Evolutionary conservation across 2,113 vertebrate genomes (phyloP).

Genomic region (Urocynchramus pylzowi): DNA sequence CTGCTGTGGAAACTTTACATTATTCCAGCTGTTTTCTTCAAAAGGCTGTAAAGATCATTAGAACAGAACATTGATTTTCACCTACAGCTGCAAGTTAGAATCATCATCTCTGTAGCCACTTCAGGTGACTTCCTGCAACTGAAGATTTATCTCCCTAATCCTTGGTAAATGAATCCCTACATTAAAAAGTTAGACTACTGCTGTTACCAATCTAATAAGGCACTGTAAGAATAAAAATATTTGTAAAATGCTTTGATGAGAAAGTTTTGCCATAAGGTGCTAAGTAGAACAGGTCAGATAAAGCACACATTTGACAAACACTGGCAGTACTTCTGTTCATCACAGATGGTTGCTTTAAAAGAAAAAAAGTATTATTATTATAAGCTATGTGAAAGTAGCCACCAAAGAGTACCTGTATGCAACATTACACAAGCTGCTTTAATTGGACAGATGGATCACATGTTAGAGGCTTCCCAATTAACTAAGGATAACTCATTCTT

Average conservation of each 20-base stretch:
- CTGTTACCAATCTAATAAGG: not conserved
- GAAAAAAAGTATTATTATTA: not conserved
- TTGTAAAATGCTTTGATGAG: constrained; percentile 6
- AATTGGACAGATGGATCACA: not conserved
- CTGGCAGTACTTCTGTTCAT: constrained; percentile 42
- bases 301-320: constrained; percentile 56
- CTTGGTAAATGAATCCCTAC: not conserved
- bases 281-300: constrained; percentile 63
- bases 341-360: constrained; percentile 38
- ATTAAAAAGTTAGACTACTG: not conserved
- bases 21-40: not conserved
- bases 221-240: not conserved
- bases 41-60: not conserved
- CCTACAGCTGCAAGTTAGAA: not conserved
- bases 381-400: not conserved
- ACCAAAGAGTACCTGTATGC: constrained; percentile 23
- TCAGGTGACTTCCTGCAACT: not conserved
- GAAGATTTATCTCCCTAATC: not conserved
- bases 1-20: not conserved
- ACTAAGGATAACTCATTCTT: not conserved
- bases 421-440: not conserved
- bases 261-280: constrained; percentile 58
- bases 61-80: not conserved
- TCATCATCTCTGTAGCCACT: not conserved
- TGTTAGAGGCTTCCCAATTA: not conserved